A percentile compares a stretch with the other conserved stretches of the same genome.
These are phyloP conservation scores for Andrena bicolor DNA, from an alignment of 2,888 invertebrate species.

Conservation along the genomic window DNA sequence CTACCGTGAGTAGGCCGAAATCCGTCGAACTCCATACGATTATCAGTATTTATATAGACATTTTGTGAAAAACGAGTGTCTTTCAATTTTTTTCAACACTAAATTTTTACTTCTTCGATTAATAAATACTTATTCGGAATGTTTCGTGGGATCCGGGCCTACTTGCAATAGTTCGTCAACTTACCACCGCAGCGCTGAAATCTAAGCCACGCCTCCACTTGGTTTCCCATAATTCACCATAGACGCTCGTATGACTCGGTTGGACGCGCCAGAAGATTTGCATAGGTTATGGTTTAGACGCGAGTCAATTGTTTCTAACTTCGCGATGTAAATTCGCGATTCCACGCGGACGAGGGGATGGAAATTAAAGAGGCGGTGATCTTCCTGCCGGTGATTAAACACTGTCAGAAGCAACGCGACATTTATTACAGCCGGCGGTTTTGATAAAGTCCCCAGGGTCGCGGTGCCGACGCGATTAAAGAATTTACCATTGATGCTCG, in stretches of 20 bases:
- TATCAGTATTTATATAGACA: too few relatives aligned
- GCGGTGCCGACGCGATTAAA: slow-evolving; percentile 23
- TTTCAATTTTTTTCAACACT: too few relatives aligned
- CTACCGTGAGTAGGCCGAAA: too few relatives aligned
- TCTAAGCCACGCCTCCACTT: too few relatives aligned
- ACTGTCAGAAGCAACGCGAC: slow-evolving; percentile 8
- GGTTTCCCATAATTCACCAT: slow-evolving; percentile 10
- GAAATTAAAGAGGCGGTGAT: background rate
- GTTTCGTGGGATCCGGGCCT: too few relatives aligned
- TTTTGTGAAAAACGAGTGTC: too few relatives aligned
- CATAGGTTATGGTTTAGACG: slow-evolving; percentile 41
- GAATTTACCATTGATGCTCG: slow-evolving; percentile 4
- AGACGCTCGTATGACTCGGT: background rate
- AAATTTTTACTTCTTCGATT: too few relatives aligned
- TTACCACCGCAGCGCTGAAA: too few relatives aligned
- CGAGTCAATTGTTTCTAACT: slow-evolving; percentile 23
- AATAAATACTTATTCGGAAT: too few relatives aligned
- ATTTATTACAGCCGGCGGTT: slow-evolving; percentile 32
- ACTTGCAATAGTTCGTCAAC: too few relatives aligned
- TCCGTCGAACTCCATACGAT: too few relatives aligned
- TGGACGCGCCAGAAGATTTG: slow-evolving; percentile 23
- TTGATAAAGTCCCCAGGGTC: slow-evolving; percentile 4
- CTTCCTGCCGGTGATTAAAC: background rate
- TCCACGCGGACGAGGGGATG: slow-evolving; percentile 26
- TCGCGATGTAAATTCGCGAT: slow-evolving; percentile 27